A percentile compares a stretch with the other conserved stretches of the same genome.
Conservation (phyloP, 37 sponge, comb jelly and placozoan species). For the Spongilla lacustris region DNA sequence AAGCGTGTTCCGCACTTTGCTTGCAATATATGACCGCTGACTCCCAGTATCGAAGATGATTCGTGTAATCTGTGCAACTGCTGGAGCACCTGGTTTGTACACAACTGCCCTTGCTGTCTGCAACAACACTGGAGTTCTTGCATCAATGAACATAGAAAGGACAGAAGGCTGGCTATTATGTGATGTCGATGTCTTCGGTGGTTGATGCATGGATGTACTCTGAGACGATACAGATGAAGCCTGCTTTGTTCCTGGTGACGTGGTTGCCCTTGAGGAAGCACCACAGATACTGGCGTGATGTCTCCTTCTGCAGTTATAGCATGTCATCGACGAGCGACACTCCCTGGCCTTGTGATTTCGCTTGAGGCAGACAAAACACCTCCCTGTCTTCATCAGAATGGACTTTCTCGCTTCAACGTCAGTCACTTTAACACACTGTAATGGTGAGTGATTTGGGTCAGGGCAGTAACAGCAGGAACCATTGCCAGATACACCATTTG, state of each 20-base stretch:
- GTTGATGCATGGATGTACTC: constrained; percentile 2
- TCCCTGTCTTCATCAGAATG: constrained; percentile 29
- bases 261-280: neutral
- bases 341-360: constrained; percentile 24
- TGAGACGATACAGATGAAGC: neutral
- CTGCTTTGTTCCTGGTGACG: neutral
- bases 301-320: constrained; percentile 13
- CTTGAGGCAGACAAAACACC: constrained; percentile 38
- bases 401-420: constrained; percentile 10
- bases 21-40: constrained; percentile 20
- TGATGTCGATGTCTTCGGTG: constrained; percentile 4
- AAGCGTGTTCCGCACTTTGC: constrained; percentile 3
- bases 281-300: constrained; percentile 38
- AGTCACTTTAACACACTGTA: constrained; percentile 1
- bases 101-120: constrained; percentile 26
- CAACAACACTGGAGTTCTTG: constrained; percentile 1
- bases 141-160: neutral
- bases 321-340: constrained; percentile 24
- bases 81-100: constrained; percentile 22
- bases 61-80: constrained; percentile 3
- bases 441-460: constrained; percentile 9
- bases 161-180: neutral
- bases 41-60: constrained; percentile 12
- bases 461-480: neutral
- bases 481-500: constrained; percentile 13